Percentiles rank a stretch among this genome's conserved stretches.
phyloP scores from a whole-genome alignment of 2,888 invertebrate genomes.

The Noctua comes region DNA sequence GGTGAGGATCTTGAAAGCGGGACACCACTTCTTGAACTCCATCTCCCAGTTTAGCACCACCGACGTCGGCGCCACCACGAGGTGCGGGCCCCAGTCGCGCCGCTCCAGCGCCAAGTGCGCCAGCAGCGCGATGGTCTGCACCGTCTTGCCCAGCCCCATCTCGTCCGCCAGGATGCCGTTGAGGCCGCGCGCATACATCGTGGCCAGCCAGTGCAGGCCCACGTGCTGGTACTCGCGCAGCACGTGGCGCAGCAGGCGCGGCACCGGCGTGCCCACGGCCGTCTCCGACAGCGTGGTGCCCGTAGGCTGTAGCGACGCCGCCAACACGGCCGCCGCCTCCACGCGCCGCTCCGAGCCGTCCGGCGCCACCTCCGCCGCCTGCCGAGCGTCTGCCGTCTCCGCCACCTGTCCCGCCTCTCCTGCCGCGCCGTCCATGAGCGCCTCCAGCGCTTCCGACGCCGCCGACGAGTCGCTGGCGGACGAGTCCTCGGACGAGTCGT shows the following conservation, averaged over 20 bases:
- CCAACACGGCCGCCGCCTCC: constrained; percentile 97
- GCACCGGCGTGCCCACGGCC: constrained; percentile 97
- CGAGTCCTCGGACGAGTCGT: constrained; percentile 64
- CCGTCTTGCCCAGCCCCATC: constrained; percentile 99
- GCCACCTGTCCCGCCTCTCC: constrained; percentile 65
- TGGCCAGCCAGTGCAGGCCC: constrained; percentile 99
- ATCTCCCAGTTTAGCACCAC: constrained; percentile 99
- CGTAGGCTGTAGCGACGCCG: constrained; percentile 99
- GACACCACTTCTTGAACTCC: constrained; percentile 99
- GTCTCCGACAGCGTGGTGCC: constrained; percentile 99
- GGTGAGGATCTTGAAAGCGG: constrained; percentile 99
- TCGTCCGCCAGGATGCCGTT: constrained; percentile 99
- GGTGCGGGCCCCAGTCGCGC: constrained; percentile 99
- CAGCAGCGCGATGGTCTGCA: constrained; percentile 98
- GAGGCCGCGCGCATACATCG: constrained; percentile 98
- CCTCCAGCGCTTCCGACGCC: constrained; percentile 76
- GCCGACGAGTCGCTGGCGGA: constrained; percentile 62
- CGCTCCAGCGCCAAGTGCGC: constrained; percentile 98
- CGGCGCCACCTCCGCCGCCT: constrained; percentile 71
- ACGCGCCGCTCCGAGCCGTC: constrained; percentile 92
- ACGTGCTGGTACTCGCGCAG: constrained; percentile 99
- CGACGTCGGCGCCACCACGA: constrained; percentile 99
- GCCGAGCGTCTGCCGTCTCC: constrained; percentile 66
- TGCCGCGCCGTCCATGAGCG: constrained; percentile 63
- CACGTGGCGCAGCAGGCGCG: constrained; percentile 96